phyloP scores from a whole-genome alignment of 2,113 vertebrate genomes.

The Chaenogobius annularis region DNA sequence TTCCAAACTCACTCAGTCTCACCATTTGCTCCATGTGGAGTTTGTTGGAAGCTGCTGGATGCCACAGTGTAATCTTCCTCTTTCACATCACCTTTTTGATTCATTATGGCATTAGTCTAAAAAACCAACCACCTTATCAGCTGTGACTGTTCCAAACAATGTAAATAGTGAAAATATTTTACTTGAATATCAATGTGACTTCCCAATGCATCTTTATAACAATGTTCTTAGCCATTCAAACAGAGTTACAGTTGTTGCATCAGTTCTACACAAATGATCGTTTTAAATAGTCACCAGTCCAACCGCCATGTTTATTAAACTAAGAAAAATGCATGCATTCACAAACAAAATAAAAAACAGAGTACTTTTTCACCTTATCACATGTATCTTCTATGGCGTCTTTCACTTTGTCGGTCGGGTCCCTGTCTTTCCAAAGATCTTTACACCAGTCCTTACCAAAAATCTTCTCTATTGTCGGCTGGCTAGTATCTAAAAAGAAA shows the following conservation, averaged over 20 bases:
- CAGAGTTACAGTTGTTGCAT: not conserved
- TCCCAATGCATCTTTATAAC: not conserved
- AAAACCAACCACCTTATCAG: not conserved
- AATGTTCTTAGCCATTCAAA: not conserved
- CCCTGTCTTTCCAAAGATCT: conserved; percentile 69
- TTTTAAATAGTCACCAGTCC: not conserved
- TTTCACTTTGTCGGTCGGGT: conserved; percentile 20
- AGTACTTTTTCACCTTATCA: conserved; percentile 37
- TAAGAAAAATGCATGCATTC: not conserved
- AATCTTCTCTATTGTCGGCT: conserved; percentile 67
- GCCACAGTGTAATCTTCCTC: conserved; percentile 38
- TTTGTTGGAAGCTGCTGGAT: conserved; percentile 17
- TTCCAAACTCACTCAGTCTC: not conserved
- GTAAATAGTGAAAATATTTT: not conserved
- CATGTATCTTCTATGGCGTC: conserved; percentile 17
- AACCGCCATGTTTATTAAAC: not conserved
- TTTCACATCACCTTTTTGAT: conserved; percentile 47
- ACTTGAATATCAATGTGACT: not conserved
- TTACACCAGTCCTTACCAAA: conserved; percentile 77
- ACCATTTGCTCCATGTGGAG: conserved; percentile 32
- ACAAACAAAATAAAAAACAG: not conserved
- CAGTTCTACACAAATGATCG: not conserved
- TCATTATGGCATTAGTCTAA: conserved; percentile 16
- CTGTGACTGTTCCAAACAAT: not conserved
- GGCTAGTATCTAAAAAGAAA: conserved; percentile 27